phyloP scores from a whole-genome alignment of 2,888 invertebrate species.

The Cetonia aurata region DNA sequence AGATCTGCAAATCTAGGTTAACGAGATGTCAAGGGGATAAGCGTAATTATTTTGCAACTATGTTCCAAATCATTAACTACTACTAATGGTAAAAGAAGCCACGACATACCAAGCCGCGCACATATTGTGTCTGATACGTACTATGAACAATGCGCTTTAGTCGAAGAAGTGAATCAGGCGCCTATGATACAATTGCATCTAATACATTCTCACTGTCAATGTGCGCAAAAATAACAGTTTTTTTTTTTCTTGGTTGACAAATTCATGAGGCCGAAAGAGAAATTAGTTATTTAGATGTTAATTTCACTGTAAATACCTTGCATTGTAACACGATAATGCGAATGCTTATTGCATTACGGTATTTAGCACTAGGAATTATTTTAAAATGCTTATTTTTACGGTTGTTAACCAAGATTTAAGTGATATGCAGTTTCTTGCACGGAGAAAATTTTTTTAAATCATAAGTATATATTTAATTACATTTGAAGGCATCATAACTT shows the following conservation, averaged over 20 bases:
- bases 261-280: conserved; percentile 19
- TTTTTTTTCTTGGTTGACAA: not conserved
- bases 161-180: too few species aligned
- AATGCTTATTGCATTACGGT: too few species aligned
- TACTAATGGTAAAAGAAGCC: conserved; percentile 35
- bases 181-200: too few species aligned
- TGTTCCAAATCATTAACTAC: conserved; percentile 36
- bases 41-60: conserved; percentile 36
- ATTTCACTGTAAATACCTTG: conserved; percentile 11
- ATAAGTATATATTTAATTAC: too few species aligned
- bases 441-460: too few species aligned
- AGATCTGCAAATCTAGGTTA: conserved; percentile 36
- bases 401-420: too few species aligned
- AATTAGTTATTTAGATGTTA: conserved; percentile 17
- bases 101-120: not conserved
- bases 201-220: conserved; percentile 9
- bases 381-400: conserved; percentile 1
- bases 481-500: too few species aligned
- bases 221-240: not conserved
- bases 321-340: not conserved
- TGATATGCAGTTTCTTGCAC: too few species aligned
- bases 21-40: conserved; percentile 35
- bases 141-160: too few species aligned
- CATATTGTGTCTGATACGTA: too few species aligned
- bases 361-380: not conserved